These are phyloP conservation scores for Pteria penguin DNA, from an alignment of 2,888 invertebrate species.

Conservation along the genomic window DNA sequence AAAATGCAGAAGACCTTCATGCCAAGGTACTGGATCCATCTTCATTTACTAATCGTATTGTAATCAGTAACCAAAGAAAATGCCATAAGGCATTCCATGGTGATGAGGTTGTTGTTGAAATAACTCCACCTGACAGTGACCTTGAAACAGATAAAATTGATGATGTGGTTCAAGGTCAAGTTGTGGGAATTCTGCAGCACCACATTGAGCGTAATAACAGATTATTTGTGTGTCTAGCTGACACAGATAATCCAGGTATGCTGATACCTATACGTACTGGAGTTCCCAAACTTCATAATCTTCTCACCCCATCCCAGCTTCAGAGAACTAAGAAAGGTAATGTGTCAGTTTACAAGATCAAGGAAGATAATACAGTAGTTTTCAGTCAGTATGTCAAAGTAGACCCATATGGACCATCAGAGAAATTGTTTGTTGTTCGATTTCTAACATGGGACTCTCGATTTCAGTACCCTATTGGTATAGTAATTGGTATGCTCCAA, in stretches of 20 bases:
- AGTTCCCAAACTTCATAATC: slow-evolving; percentile 67
- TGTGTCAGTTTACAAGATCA: slow-evolving; percentile 64
- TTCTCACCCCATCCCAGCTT: slow-evolving; percentile 52
- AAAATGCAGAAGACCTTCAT: slow-evolving; percentile 44
- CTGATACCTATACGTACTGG: slow-evolving; percentile 71
- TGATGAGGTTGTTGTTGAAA: slow-evolving; percentile 74
- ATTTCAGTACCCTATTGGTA: slow-evolving; percentile 68
- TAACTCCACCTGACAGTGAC: slow-evolving; percentile 50
- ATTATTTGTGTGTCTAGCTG: slow-evolving; percentile 72
- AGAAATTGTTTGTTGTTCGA: slow-evolving; percentile 72
- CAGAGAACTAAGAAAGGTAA: slow-evolving; percentile 57
- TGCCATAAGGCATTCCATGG: slow-evolving; percentile 69
- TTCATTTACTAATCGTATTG: slow-evolving; percentile 41
- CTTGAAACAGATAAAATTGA: slow-evolving; percentile 27
- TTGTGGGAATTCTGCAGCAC: slow-evolving; percentile 70
- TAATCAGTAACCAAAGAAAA: slow-evolving; percentile 55
- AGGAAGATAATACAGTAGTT: slow-evolving; percentile 55
- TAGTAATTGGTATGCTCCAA: slow-evolving; percentile 72
- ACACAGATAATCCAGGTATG: slow-evolving; percentile 65
- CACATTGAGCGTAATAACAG: slow-evolving; percentile 60
- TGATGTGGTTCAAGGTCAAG: slow-evolving; percentile 56
- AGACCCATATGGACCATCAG: slow-evolving; percentile 50
- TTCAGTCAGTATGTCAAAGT: slow-evolving; percentile 70
- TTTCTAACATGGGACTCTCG: slow-evolving; percentile 72
- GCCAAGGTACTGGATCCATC: slow-evolving; percentile 51